Evolutionary conservation across 2,797 vertebrate genomes (phyloP).

Genomic region (Passerculus sandwichensis): DNA sequence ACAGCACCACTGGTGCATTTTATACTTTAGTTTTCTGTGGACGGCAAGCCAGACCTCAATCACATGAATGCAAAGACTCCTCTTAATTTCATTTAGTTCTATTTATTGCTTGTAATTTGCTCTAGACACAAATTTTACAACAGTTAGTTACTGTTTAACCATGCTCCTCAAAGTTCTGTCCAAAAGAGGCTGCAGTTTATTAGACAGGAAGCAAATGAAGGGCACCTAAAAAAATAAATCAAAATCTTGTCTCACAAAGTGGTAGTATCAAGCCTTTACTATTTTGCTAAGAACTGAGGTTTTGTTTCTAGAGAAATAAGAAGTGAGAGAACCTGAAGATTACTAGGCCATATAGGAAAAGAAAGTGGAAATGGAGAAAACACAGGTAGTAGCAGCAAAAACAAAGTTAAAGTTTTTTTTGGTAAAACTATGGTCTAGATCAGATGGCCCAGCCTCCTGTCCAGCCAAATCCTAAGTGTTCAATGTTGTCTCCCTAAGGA

Average conservation of each 20-base stretch:
- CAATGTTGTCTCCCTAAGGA: background rate
- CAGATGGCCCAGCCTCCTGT: background rate
- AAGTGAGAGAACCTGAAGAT: background rate
- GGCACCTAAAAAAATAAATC: background rate
- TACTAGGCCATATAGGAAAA: background rate
- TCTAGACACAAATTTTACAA: constrained; percentile 6
- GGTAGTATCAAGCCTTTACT: background rate
- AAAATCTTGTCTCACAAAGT: background rate
- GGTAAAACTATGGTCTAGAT: background rate
- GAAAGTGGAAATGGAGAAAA: background rate
- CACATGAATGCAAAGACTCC: constrained; percentile 15
- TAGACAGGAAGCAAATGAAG: background rate
- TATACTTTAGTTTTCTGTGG: background rate
- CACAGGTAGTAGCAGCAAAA: background rate
- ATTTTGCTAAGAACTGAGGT: background rate
- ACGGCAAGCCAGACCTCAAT: background rate
- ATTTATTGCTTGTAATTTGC: constrained; percentile 23
- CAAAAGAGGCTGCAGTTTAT: background rate
- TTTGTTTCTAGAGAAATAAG: background rate
- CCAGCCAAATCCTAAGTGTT: background rate
- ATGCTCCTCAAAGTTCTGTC: background rate
- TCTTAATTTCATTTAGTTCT: constrained; percentile 16
- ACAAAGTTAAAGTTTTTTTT: background rate
- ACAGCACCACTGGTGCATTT: background rate
- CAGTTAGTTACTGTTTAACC: background rate